phyloP scores from a whole-genome alignment of 2,888 invertebrate species.

The Agonopterix arenella region DNA sequence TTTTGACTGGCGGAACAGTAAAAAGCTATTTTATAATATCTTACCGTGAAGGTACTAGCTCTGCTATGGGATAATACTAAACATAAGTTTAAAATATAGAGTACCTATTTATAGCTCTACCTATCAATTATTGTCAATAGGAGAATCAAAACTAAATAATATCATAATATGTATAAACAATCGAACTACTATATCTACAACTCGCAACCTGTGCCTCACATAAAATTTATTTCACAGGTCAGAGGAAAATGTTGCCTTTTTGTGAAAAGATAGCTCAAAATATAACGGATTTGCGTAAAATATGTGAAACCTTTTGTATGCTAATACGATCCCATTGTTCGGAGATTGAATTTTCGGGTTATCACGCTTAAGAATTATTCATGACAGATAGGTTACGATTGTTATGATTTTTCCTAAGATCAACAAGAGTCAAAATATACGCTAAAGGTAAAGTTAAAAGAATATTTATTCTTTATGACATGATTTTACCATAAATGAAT shows the following conservation, averaged over 20 bases:
- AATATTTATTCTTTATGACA: too few relatives aligned
- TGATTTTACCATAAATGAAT: too few relatives aligned
- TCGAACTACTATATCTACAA: constrained; percentile 29
- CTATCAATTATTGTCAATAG: too few relatives aligned
- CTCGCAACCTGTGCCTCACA: constrained; percentile 32
- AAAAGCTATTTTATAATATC: too few relatives aligned
- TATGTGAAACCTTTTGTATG: constrained; percentile 76
- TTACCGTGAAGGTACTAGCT: too few relatives aligned
- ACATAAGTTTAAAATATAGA: too few relatives aligned
- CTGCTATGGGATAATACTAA: too few relatives aligned
- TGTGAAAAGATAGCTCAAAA: constrained; percentile 68
- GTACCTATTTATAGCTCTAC: too few relatives aligned
- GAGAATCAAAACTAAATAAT: too few relatives aligned
- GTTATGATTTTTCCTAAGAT: constrained; percentile 41
- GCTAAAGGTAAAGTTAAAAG: too few relatives aligned
- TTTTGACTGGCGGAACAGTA: too few relatives aligned
- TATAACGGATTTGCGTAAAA: constrained; percentile 73
- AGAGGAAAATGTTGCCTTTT: constrained; percentile 57
- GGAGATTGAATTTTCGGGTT: constrained; percentile 74
- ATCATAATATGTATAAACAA: constrained; percentile 16
- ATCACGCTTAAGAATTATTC: constrained; percentile 70
- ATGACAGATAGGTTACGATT: constrained; percentile 59
- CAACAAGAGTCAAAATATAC: constrained; percentile 14
- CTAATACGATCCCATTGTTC: constrained; percentile 74
- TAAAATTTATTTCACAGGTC: constrained; percentile 61